Evolutionary conservation across 2,888 invertebrate genomes (phyloP), one percentile per base, ranked within the genome.

Genomic region (Liopterus haemorrhoidalis): DNA sequence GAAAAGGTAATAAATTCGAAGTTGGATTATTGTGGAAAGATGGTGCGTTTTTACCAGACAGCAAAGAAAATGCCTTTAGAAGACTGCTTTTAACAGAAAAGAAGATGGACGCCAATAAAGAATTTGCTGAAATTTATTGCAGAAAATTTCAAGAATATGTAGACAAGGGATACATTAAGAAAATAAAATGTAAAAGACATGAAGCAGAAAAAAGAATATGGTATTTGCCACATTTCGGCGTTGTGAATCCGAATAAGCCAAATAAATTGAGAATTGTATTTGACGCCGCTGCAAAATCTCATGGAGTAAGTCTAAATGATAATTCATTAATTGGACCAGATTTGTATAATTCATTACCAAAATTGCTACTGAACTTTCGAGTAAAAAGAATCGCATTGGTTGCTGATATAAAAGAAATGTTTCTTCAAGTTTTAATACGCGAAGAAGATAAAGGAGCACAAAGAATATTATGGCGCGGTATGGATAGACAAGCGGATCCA

Each of bases 311-410:
- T 2, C 42, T 63, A 4, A 64, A 64, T 41, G 57, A 57, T 5
- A 2, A 53, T 41, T n/a, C 67, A 3, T 24, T 64, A 3, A 54
- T 53, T 15, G 64, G 64, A 1, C 63, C 65, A 1, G 62, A 64
- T 25, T 37, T 61, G 2, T 48, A 62, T 3, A 50, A 53, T 8
- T 61, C 61, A 2, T 59, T 66, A 1, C n/a, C n/a, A n/a, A n/a
- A n/a, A n/a, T n/a, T n/a, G n/a, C 36, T 67, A 32, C 53, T 62
- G 46, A 58, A 62, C 1, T 68, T 68, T 46, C 45, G 66, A 30
- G 57, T 61, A 49, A 49, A 58, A 11, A 52, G 43, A 19, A 47
- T 64, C 4, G 66, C 60, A 2, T 53, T 67, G 43, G 37, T 41
- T 21, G 62, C 54, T 1, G 59, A 60, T 45, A 56, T 61, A 3